A percentile compares a stretch with the other conserved stretches of the same genome.
These are phyloP conservation scores for Cydia splendana DNA, from an alignment of 1,140 invertebrate genomes.

Conservation along the genomic window DNA sequence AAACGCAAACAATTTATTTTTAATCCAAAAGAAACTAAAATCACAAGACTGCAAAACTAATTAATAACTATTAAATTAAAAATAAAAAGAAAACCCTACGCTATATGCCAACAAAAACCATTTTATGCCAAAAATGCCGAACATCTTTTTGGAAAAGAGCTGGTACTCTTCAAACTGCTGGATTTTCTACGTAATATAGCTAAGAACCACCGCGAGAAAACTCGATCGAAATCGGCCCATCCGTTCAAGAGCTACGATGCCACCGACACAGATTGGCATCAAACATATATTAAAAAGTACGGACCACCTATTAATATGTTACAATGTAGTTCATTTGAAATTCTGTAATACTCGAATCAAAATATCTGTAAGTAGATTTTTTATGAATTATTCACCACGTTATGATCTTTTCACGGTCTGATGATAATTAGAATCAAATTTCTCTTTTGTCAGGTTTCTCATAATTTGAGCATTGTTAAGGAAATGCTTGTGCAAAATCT, in stretches of 20 bases:
- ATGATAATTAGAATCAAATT: constrained; percentile 27
- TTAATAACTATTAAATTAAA: background rate
- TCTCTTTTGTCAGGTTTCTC: constrained; percentile 18
- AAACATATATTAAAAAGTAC: background rate
- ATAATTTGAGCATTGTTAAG: background rate
- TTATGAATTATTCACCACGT: background rate
- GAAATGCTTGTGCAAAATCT: background rate
- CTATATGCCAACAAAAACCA: no score
- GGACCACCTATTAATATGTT: background rate
- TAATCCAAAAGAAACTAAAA: background rate
- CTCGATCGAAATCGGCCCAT: no score
- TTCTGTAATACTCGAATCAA: background rate
- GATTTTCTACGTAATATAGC: no score
- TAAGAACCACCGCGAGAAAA: no score
- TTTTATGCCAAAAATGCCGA: no score
- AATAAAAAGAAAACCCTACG: no score
- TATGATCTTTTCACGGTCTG: background rate
- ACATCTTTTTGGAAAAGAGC: no score
- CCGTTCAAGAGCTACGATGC: no score
- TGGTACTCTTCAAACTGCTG: no score
- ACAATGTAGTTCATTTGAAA: constrained; percentile 4
- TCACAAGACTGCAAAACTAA: background rate
- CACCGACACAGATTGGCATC: no score
- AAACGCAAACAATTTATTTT: no score
- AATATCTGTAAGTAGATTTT: constrained; percentile 10